Base-by-base conservation (phyloP, 1,140 invertebrate genomes). In the Zophobas morio region DNA sequence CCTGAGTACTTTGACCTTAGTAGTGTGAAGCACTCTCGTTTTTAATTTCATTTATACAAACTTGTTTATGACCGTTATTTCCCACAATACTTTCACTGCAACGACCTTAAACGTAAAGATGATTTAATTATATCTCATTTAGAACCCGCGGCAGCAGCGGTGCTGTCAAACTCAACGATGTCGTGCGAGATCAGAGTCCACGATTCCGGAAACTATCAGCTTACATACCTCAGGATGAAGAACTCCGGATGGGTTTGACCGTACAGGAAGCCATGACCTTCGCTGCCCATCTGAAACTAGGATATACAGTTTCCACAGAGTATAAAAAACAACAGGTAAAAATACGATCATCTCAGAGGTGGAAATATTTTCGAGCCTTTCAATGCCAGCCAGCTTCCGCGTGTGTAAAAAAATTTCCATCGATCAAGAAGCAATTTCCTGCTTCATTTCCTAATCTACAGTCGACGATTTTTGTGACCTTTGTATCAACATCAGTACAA, bases 211-310 rank as follows among this genome's bases (percentile, higher is more conserved):
- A 95, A 83, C 90, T 95, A 79, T 95, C 95, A 0, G 95, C 95
- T 53, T 98, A 98, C 84, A 97, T 98, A 77, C 95, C 96, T 87
- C 96, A 98, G 86, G 93, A 98, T 79, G 95, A 97, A 83, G 91
- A 93, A 84, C 88, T 98, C 1, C 92, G 96, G 70, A 91, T 94
- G 0, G 89, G 93, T 81, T 89, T 98, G 1, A 95, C 94, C 0
- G 95, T 97, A 0, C 89, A 92, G 54, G 96, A 99, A 87, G 92
- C 95, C 0, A 95, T 98, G 90, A 90, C 90, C 71, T 91, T 96
- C 78, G 95, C 96, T 1, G 94, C 95, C 0, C 94, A 97, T 84
- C 89, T 99, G 0, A 98, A 98, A 86, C 89, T 98, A 6, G 92
- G 92, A 33, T 90, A 91, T 80, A 88, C 89, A 66, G 88, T 91